A percentile compares a stretch with the other conserved stretches of the same genome.
Evolutionary conservation across 2,113 vertebrate species (phyloP).

Genomic region (Podarcis raffonei): DNA sequence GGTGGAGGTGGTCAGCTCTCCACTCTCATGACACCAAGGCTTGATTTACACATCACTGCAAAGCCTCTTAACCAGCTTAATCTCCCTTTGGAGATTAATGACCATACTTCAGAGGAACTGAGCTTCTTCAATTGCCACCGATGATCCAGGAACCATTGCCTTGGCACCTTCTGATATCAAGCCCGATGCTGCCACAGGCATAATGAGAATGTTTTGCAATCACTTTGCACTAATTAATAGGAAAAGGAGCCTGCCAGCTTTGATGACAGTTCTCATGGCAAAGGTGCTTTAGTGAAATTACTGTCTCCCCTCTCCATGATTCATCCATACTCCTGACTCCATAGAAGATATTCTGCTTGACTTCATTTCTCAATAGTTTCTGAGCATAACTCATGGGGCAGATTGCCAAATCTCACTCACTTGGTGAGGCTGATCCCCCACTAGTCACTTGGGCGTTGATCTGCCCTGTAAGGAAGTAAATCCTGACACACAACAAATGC

Average conservation of each 20-base stretch:
- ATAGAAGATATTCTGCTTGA: constrained; percentile 28
- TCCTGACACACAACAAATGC: background rate
- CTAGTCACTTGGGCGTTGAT: background rate
- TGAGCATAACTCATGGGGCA: background rate
- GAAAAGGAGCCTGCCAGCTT: constrained; percentile 39
- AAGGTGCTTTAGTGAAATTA: constrained; percentile 42
- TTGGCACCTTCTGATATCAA: constrained; percentile 31
- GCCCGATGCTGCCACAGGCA: constrained; percentile 11
- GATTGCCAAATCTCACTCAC: background rate
- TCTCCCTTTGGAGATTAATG: background rate
- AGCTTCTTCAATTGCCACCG: background rate
- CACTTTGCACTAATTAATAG: constrained; percentile 56
- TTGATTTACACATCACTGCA: background rate
- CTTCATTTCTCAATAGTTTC: background rate
- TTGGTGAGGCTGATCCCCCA: background rate
- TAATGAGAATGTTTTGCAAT: constrained; percentile 60
- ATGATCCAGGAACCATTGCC: constrained; percentile 4
- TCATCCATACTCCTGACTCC: constrained; percentile 23
- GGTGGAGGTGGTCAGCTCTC: background rate
- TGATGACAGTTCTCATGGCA: constrained; percentile 31
- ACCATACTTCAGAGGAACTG: no score
- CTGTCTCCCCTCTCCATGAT: constrained; percentile 35
- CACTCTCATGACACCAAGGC: no score
- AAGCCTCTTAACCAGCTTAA: background rate
- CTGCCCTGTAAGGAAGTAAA: background rate